Conservation (phyloP, 2,888 invertebrate species). For the Zygogramma bicolorata region DNA sequence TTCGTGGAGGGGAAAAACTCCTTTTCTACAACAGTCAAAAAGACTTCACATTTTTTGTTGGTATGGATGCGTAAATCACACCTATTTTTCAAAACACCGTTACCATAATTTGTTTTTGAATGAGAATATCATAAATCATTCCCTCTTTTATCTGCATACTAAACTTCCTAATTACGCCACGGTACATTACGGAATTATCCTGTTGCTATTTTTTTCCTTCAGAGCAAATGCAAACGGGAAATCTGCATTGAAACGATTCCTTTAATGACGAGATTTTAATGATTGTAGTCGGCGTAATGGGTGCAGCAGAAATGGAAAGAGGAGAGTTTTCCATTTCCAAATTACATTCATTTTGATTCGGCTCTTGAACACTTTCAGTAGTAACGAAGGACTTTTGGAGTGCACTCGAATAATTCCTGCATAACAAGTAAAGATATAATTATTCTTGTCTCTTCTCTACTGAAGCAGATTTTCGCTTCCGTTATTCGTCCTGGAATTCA, state of each 20-base stretch:
- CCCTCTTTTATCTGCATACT: not conserved
- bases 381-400: not conserved
- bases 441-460: not conserved
- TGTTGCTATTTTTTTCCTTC: not conserved
- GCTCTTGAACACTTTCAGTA: not conserved
- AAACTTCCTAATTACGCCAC: not conserved
- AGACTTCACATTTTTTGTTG: too few species aligned
- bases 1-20: too few species aligned
- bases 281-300: not conserved
- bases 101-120: too few species aligned
- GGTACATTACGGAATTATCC: not conserved
- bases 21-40: too few species aligned
- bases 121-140: not conserved
- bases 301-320: not conserved
- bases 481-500: too few species aligned
- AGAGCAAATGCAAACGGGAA: not conserved
- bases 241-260: not conserved
- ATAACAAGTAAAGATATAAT: not conserved
- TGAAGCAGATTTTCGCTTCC: too few species aligned
- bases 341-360: not conserved
- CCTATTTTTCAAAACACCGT: too few species aligned
- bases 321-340: not conserved
- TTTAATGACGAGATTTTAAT: not conserved
- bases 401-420: not conserved
- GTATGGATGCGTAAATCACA: too few species aligned